Evolutionary conservation across 2,113 vertebrate species (phyloP), one percentile per base, ranked within the genome.

Genomic region (Danionella cerebrum): DNA sequence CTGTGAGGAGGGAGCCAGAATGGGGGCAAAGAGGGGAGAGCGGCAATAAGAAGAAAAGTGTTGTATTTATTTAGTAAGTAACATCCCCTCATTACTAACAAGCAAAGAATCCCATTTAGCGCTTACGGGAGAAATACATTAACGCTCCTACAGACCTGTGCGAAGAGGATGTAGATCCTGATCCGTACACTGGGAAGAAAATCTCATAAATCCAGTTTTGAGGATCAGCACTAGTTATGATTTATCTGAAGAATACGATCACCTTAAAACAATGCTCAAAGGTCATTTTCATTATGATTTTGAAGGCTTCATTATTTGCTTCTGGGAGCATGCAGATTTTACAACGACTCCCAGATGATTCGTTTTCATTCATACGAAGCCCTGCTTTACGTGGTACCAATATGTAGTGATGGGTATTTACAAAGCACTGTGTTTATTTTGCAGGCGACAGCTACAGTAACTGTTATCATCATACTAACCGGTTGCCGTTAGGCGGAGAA

Each of bases 21-120:
- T 8, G 4, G 24, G 44, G 78, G 67, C 71, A 74, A 67, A 13
- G 67, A 45, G 70, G 18, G 60, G 79, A 77, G 83, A 79, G 78
- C 83, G 83, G 85, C 83, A 86, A 86, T 86, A 86, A 85, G 83
- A 86, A 71, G 81, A 82, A 85, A 86, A 86, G 84, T 85, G 85
- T 88, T 90, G 83, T 82, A 85, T 87, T 84, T 85, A 86, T 89
- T 89, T 86, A 87, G 86, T 89, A 84, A 83, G 82, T 86, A 83
- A 83, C 83, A 86, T 84, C 82, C 84, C 81, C 85, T 87, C 83
- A 88, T 88, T 88, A 86, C 82, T 78, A 78, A 86, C 82, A 85
- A 87, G 84, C 84, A 86, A 84, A 84, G 82, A 87, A 86, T 85
- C 84, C 84, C 86, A 84, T 88, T 88, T 85, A 72, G n/a, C 78